Percentiles rank a stretch among this genome's conserved stretches.
These are phyloP conservation scores for Alectoris magna DNA, from an alignment of 2,797 vertebrate species.

Conservation along the genomic window DNA sequence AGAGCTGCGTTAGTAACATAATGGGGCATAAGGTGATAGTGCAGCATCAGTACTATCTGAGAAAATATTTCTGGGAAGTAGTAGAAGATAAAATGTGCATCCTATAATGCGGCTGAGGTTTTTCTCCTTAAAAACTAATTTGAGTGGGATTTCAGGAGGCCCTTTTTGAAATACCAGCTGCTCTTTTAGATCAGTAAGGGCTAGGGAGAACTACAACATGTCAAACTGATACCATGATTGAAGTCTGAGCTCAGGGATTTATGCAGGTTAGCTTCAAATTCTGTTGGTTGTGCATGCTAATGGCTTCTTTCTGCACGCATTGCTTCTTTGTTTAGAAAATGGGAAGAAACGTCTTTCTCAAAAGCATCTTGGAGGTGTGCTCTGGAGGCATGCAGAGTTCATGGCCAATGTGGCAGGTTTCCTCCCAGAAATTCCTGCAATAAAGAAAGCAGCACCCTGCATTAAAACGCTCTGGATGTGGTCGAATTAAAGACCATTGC, in stretches of 20 bases:
- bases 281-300: fast-evolving
- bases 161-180: background rate
- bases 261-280: background rate
- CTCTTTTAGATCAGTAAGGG: background rate
- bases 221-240: background rate
- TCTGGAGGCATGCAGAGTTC: background rate
- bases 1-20: background rate
- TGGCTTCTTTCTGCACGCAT: background rate
- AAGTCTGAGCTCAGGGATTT: background rate
- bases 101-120: background rate
- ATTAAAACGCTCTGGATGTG: fast-evolving
- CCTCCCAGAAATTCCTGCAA: background rate
- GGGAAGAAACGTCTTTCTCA: background rate
- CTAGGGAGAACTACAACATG: background rate
- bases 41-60: background rate
- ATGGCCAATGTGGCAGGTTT: background rate
- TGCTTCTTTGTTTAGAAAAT: background rate
- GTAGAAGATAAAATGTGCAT: background rate
- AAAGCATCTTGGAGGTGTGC: background rate
- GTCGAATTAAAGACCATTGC: background rate
- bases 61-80: background rate
- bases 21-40: background rate
- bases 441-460: background rate
- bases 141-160: background rate
- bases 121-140: background rate